Evolutionary conservation across 1,140 invertebrate genomes (phyloP).

Genomic region (Sycophaga agraensis): DNA sequence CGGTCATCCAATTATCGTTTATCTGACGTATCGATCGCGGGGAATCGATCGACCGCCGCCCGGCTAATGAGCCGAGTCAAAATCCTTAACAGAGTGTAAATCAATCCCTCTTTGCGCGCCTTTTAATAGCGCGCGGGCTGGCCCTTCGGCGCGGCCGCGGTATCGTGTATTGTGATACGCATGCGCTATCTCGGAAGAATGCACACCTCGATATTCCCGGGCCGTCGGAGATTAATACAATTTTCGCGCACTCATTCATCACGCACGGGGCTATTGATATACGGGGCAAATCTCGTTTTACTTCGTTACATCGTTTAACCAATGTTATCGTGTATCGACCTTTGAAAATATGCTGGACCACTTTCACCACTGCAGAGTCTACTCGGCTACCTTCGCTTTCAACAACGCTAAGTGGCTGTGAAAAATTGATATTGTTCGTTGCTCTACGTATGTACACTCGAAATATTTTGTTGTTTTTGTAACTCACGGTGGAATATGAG

Average conservation of each 20-base stretch:
- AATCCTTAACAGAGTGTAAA: slow-evolving; percentile 28
- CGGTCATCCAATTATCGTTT: slow-evolving; percentile 29
- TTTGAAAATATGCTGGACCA: too few species aligned
- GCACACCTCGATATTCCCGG: neutral
- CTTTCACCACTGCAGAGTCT: too few species aligned
- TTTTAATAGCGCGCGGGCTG: slow-evolving; percentile 12
- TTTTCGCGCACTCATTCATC: slow-evolving; percentile 25
- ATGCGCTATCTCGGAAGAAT: too few species aligned
- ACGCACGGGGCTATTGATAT: slow-evolving; percentile 3
- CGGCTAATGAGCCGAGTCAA: slow-evolving; percentile 19
- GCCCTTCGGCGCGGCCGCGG: neutral
- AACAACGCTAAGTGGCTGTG: too few species aligned
- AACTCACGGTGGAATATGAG: too few species aligned
- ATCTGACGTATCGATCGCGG: slow-evolving; percentile 19
- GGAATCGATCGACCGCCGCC: too few species aligned
- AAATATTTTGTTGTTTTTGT: too few species aligned
- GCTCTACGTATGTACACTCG: too few species aligned
- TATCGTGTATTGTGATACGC: neutral
- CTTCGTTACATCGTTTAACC: neutral
- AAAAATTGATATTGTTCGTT: too few species aligned
- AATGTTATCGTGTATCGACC: neutral
- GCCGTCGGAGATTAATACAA: neutral
- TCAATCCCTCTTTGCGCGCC: slow-evolving; percentile 10
- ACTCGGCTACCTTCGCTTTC: too few species aligned
- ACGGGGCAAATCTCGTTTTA: neutral